Evolutionary conservation across 2,113 vertebrate genomes (phyloP).

Genomic region (Tamias sibiricus): DNA sequence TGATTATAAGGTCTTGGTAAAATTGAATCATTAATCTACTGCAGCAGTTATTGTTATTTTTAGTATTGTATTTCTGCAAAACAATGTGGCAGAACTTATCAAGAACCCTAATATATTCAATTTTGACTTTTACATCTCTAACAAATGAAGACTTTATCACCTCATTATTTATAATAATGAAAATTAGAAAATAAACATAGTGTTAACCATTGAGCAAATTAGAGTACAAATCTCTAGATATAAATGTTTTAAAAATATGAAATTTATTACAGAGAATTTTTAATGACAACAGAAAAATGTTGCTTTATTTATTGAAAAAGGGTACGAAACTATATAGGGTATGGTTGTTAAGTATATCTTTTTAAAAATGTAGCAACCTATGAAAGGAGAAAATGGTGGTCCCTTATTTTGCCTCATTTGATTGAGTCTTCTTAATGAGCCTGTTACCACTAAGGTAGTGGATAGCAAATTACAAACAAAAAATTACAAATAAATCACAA

Average conservation of each 20-base stretch:
- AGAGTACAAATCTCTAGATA: not conserved
- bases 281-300: not conserved
- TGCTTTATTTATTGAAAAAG: not conserved
- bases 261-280: not conserved
- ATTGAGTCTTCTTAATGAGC: not conserved
- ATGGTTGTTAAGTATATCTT: not conserved
- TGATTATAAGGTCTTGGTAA: conserved; percentile 3
- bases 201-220: not conserved
- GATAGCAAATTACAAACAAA: not conserved
- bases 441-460: not conserved
- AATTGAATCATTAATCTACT: conserved; percentile 18
- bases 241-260: conserved; percentile 20
- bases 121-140: conserved; percentile 1
- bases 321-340: not conserved
- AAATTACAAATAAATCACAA: too few relatives aligned
- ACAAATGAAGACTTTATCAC: not conserved
- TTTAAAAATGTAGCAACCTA: not conserved
- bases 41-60: conserved; percentile 4
- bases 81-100: not conserved
- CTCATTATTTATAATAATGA: conserved; percentile 35
- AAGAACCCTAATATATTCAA: not conserved
- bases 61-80: conserved; percentile 20
- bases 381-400: not conserved
- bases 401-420: not conserved
- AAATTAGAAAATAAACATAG: conserved; percentile 29